Evolutionary conservation across 2,797 vertebrate genomes (phyloP), one percentile per base, ranked within the genome.

Genomic region (Morelia viridis): DNA sequence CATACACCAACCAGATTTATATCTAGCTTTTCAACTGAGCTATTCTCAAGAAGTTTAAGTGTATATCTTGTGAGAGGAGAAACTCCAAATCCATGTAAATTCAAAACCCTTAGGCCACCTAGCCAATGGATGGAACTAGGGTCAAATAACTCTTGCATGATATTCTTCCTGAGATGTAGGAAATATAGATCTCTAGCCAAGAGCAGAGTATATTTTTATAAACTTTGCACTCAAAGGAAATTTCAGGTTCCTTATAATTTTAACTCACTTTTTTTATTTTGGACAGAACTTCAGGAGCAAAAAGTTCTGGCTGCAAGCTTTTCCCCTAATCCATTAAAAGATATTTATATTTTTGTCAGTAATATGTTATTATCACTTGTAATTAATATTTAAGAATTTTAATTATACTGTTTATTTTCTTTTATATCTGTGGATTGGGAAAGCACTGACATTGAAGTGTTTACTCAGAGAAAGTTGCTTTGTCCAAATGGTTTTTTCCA

Each of bases 371-470:
- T 90, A n/a, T 80, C 84, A 41, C 90, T 92, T 92, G 28, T 88
- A 80, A 26, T 93, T 91, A 89, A 87, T 86, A 28, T 41, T 91
- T 84, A 88, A 86, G 58, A 11, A 76, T 57, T 28, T 88, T 71
- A 57, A 17, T 24, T 76, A 65, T 76, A 24, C 17, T 26, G 31
- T 93, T 0, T 60, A 35, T 89, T 0, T 93, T 94, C 5, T 53
- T 53, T 61, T 0, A 0, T 65, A 24, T 89, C 2, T 89, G 15
- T 94, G 60, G 6, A 8, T 87, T 88, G 65, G 62, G 50, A 91
- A 31, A 50, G 92, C 15, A 35, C 4, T 76, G 5, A 61, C 93
- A 86, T 84, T 0, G 2, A 84, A 46, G 56, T 88, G 58, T 53
- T 80, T 53, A 60, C 0, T 35, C 62, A 61, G 28, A 91, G 41